Conservation (phyloP, 2,888 invertebrate genomes). For the Orchestes rusci region DNA sequence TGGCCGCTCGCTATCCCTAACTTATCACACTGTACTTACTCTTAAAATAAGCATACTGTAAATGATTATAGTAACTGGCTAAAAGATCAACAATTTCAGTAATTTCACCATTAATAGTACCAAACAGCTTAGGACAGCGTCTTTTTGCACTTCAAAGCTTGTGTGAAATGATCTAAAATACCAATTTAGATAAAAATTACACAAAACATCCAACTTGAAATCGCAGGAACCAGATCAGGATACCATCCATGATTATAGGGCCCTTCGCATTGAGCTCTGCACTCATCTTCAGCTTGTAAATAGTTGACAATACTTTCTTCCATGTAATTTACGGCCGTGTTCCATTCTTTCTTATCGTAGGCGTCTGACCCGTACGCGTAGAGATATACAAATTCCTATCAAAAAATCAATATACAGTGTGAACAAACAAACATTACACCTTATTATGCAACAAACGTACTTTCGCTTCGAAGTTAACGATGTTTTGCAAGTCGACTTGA, state of each 20-base stretch:
- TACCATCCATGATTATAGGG: constrained; percentile 62
- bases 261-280: constrained; percentile 66
- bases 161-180: constrained; percentile 53
- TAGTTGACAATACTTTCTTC: constrained; percentile 60
- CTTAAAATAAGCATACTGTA: constrained; percentile 69
- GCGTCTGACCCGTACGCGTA: constrained; percentile 56
- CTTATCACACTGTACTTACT: too few species aligned
- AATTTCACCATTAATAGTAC: constrained; percentile 52
- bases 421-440: too few species aligned
- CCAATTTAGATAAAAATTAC: constrained; percentile 26
- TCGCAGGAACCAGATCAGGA: constrained; percentile 59
- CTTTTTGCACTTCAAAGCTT: constrained; percentile 58
- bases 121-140: constrained; percentile 53
- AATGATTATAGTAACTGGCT: constrained; percentile 63
- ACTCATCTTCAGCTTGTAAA: constrained; percentile 57
- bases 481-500: constrained; percentile 50
- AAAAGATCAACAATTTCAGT: constrained; percentile 59
- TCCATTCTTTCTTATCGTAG: constrained; percentile 59
- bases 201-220: constrained; percentile 53
- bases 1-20: too few species aligned
- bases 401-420: constrained; percentile 14
- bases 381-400: constrained; percentile 50
- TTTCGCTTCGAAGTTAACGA: constrained; percentile 57
- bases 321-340: constrained; percentile 53
- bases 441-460: too few species aligned